Evolutionary conservation across 2,888 invertebrate genomes (phyloP), one percentile per base, ranked within the genome.

Genomic region (Aricia artaxerxes): DNA sequence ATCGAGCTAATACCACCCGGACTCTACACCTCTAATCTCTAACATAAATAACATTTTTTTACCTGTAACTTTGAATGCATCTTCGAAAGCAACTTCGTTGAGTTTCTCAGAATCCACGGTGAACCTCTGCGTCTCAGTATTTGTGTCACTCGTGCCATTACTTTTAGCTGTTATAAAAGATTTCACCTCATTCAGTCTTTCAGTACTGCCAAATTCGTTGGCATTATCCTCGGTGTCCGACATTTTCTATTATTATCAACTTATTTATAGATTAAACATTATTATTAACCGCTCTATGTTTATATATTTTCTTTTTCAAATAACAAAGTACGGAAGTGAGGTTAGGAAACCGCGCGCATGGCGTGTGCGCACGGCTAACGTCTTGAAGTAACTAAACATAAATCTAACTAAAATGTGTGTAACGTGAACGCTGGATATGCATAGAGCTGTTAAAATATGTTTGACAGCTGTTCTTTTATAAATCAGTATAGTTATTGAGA

Each of bases 61-160:
- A 94, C 94, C 94, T 80, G 93, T 93, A 72, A 91, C 81, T 82
- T 93, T 93, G 81, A 94, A 92, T 0, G 94, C 94, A 80, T 93
- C 93, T 85, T 94, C 94, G 80, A 94, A 94, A 38, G 84, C 87
- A 0, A 89, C 82, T 82, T 92, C 93, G 13, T 84, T 85, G 44
- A 80, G 78, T 79, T 84, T 86, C 64, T 86, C 87, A 4, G 84
- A 80, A 79, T 85, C 87, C 57, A 90, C 89, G 0, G 85, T 82
- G 69, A 90, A 89, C 4, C 61, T 82, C 64, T 80, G 84, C 78
- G 79, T 84, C 83, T 84, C 85, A 82, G 83, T 80, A 81, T 79
- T 84, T 84, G 85, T 88, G 85, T 80, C 84, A 80, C 84, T 69
- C 1, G 69, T 35, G 35, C 69, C 35, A 69, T 69, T 82, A 4